Evolutionary conservation across 2,113 vertebrate species (phyloP).

Genomic region (Illadopsis cleaveri): DNA sequence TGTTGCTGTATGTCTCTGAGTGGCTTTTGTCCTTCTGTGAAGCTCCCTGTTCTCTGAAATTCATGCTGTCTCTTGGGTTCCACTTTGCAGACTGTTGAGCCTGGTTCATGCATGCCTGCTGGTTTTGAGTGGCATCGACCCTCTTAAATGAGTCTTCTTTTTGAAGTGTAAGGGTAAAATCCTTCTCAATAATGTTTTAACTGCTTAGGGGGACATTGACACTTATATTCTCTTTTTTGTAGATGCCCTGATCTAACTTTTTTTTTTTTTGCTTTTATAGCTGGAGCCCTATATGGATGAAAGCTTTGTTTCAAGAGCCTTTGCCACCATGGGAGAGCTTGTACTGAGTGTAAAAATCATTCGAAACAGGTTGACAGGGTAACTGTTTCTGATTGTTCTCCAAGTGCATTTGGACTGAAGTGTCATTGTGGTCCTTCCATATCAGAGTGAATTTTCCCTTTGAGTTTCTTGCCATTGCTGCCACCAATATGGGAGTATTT

Average conservation of each 20-base stretch:
- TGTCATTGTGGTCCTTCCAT: accelerated
- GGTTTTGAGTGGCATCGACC: slow-evolving; percentile 68
- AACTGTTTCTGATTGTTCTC: slow-evolving; percentile 56
- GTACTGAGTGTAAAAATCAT: slow-evolving; percentile 90
- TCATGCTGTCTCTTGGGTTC: slow-evolving; percentile 67
- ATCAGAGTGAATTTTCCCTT: neutral
- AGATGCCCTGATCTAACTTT: neutral
- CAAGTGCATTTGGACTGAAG: neutral
- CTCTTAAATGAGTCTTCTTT: slow-evolving; percentile 69
- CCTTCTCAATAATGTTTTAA: slow-evolving; percentile 70
- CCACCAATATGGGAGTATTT: neutral
- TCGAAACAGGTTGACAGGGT: slow-evolving; percentile 93
- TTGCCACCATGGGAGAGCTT: slow-evolving; percentile 91
- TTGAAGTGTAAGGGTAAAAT: slow-evolving; percentile 70
- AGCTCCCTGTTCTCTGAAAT: slow-evolving; percentile 68
- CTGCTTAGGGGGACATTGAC: slow-evolving; percentile 54
- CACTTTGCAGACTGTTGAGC: slow-evolving; percentile 70
- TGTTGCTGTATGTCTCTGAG: slow-evolving; percentile 58
- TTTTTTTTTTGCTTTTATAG: slow-evolving; percentile 62
- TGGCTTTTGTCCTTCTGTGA: slow-evolving; percentile 67
- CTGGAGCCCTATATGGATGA: slow-evolving; percentile 95
- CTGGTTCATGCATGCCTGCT: slow-evolving; percentile 71
- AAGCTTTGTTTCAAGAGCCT: slow-evolving; percentile 90
- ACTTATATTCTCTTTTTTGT: slow-evolving; percentile 49
- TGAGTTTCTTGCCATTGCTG: neutral